A percentile compares a stretch with the other conserved stretches of the same genome.
Evolutionary conservation across 2,797 vertebrate genomes (phyloP).

Genomic region (Neostethus bicornis): DNA sequence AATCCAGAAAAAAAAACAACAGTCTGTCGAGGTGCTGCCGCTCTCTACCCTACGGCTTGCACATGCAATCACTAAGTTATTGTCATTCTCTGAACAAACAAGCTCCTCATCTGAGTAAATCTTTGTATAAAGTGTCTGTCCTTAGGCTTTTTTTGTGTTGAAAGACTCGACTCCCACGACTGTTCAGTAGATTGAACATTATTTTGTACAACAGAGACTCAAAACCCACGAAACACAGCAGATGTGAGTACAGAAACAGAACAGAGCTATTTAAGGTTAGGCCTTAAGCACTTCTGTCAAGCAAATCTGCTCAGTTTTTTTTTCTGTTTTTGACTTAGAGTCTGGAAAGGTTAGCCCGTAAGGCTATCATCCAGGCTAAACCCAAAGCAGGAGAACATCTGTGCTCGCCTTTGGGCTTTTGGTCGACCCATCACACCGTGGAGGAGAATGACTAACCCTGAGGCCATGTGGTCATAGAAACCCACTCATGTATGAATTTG

Average conservation of each 20-base stretch:
- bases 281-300: conserved; percentile 70
- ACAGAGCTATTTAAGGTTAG: conserved; percentile 66
- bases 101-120: conserved; percentile 38
- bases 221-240: conserved; percentile 51
- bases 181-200: conserved; percentile 34
- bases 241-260: conserved; percentile 30
- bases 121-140: conserved; percentile 55
- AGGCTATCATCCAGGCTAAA: conserved; percentile 55
- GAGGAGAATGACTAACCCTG: conserved; percentile 62
- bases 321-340: conserved; percentile 44
- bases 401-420: conserved; percentile 62
- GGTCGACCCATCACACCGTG: conserved; percentile 69
- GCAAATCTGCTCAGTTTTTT: conserved; percentile 42
- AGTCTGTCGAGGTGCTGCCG: conserved; percentile 26
- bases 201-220: conserved; percentile 23
- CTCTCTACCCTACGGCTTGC: conserved; percentile 13
- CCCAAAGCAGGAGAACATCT: conserved; percentile 74
- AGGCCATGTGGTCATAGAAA: conserved; percentile 74
- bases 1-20: conserved; percentile 43
- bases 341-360: conserved; percentile 55
- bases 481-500: conserved; percentile 80
- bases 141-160: conserved; percentile 49
- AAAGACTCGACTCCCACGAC: conserved; percentile 28
- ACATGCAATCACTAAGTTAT: conserved; percentile 50
- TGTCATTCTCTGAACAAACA: conserved; percentile 62